A percentile compares a stretch with the other conserved stretches of the same genome.
Conservation (phyloP, 1,140 invertebrate species). For the Drosophila melanica region DNA sequence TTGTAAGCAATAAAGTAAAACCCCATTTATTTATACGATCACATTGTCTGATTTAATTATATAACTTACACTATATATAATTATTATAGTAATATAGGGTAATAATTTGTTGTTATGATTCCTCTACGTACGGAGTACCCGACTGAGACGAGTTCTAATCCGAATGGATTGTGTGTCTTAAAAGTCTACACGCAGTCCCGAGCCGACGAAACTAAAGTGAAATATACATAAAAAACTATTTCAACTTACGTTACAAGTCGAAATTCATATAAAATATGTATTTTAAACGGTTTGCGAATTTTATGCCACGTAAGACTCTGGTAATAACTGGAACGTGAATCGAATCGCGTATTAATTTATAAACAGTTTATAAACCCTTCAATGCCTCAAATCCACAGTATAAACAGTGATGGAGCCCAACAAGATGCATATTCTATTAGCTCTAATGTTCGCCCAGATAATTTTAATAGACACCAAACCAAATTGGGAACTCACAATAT, state of each 20-base stretch:
- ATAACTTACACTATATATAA: too few relatives aligned
- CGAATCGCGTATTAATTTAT: not conserved
- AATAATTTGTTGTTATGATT: too few relatives aligned
- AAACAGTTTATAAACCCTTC: too few relatives aligned
- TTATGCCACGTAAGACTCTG: not conserved
- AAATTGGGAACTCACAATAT: too few relatives aligned
- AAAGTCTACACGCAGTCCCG: too few relatives aligned
- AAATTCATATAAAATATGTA: conserved; percentile 67
- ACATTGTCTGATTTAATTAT: too few relatives aligned
- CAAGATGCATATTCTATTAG: not conserved
- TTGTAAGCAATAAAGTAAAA: conserved; percentile 64
- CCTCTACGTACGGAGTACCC: too few relatives aligned
- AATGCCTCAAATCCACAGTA: not conserved
- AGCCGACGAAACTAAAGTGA: too few relatives aligned
- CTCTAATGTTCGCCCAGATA: not conserved
- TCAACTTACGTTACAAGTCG: conserved; percentile 65
- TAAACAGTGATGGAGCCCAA: not conserved
- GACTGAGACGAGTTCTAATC: conserved; percentile 95
- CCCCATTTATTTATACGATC: conserved; percentile 10
- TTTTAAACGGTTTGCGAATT: conserved; percentile 1
- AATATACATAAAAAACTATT: too few relatives aligned
- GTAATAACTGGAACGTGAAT: not conserved
- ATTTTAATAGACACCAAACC: not conserved
- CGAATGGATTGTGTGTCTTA: conserved; percentile 98
- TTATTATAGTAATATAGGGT: too few relatives aligned